These are phyloP conservation scores for Brachyhypopomus gauderio DNA, from an alignment of 2,113 vertebrate species.

Conservation along the genomic window DNA sequence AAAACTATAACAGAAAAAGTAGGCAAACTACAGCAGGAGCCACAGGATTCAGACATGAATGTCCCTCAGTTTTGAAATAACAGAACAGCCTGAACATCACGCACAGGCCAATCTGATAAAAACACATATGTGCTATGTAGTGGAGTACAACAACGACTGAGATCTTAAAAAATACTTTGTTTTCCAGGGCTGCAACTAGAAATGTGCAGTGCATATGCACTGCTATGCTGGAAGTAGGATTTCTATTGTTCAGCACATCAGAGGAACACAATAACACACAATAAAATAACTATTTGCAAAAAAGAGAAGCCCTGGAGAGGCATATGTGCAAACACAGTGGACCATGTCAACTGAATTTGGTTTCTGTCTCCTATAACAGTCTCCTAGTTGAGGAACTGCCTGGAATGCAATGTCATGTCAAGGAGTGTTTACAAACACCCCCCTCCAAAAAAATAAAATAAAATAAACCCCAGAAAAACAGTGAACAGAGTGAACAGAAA, in stretches of 20 bases:
- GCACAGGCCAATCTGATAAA: no score
- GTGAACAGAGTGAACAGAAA: conserved; percentile 9
- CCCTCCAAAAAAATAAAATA: neutral
- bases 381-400: conserved; percentile 7
- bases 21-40: neutral
- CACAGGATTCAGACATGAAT: neutral
- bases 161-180: neutral
- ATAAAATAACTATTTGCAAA: conserved; percentile 18
- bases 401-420: conserved; percentile 16
- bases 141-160: no score
- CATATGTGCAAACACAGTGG: conserved; percentile 52
- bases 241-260: neutral
- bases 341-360: conserved; percentile 61
- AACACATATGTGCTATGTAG: no score
- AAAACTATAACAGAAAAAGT: neutral
- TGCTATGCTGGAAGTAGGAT: neutral
- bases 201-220: no score
- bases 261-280: conserved; percentile 27
- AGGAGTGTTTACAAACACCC: neutral
- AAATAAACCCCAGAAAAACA: neutral
- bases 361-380: conserved; percentile 55
- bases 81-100: no score
- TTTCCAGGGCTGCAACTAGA: neutral
- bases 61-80: neutral
- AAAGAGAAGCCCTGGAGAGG: conserved; percentile 61